Base-by-base conservation (phyloP, 2,113 vertebrate genomes). In the Callorhinus ursinus region DNA sequence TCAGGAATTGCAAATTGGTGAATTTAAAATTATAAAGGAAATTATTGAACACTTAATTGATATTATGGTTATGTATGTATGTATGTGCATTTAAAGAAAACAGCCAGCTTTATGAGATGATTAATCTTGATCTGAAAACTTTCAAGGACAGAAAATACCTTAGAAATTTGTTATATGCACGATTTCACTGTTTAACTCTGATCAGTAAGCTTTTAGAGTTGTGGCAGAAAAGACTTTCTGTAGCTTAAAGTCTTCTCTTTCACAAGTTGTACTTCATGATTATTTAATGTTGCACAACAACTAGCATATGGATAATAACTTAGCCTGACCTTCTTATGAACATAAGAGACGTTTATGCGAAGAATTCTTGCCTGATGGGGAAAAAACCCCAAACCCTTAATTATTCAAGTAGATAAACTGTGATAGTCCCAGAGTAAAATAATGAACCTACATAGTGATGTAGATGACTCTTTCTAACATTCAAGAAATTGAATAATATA, bases 101-200 rank as follows among this genome's bases (percentile, higher is more conserved):
- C 6, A 69, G 26, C 61, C 49, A 86, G 15, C 9, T 53, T 72
- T 87, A 89, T 76, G 12, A 89, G 24, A 69, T 80, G 4, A 26
- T 96, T 22, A 59, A 51, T 49, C 28, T 88, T 88, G 9, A 71
- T 91, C 57, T 89, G 5, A 82, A 95, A 86, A 82, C 18, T 81
- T 82, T 49, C 55, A 88, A 76, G 83, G 51, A 61, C 14, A 74
- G 61, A 33, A 95, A 88, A 53, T 95, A 76, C 19, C 53, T 51
- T 95, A 84, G 42, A 79, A 79, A 67, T 71, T 86, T 92, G 61
- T 90, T 84, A 77, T 39, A 39, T 90, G 36, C 33, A 15, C 15
- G 15, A 36, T 91, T 76, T 96, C 42, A 82, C 31, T 74, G 6
- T 93, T 92, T 90, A 97, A 51, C 39, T 77, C 22, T 39, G 24